These are phyloP conservation scores for Sylvilagus floridanus DNA, from an alignment of 2,797 vertebrate genomes.

Conservation along the genomic window DNA sequence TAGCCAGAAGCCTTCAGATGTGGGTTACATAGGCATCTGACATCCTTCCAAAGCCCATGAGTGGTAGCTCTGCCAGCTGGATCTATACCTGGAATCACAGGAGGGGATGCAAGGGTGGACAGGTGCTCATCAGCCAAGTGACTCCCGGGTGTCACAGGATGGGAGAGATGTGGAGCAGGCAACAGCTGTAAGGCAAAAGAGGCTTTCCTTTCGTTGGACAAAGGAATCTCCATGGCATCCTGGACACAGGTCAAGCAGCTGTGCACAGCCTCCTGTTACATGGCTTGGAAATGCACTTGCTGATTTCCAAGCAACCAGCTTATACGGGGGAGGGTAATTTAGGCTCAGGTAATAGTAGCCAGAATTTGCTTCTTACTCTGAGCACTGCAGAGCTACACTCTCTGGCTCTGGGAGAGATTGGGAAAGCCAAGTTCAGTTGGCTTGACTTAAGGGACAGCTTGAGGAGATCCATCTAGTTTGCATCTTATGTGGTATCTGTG, in stretches of 20 bases:
- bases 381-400: background rate
- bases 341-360: background rate
- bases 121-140: background rate
- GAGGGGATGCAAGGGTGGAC: background rate
- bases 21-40: background rate
- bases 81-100: background rate
- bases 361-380: background rate
- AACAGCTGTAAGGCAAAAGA: background rate
- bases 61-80: background rate
- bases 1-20: background rate
- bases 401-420: background rate
- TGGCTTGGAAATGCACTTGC: background rate
- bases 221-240: background rate
- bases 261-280: background rate
- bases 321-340: background rate
- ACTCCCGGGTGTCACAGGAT: background rate
- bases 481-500: background rate
- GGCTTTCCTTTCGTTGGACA: background rate
- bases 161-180: background rate
- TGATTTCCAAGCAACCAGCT: slow-evolving; percentile 11
- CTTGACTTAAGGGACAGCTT: background rate
- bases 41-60: background rate
- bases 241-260: background rate
- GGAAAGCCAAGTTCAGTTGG: background rate
- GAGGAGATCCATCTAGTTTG: background rate